Evolutionary conservation across 2,797 vertebrate genomes (phyloP).

Genomic region (Smutsia temminckii): DNA sequence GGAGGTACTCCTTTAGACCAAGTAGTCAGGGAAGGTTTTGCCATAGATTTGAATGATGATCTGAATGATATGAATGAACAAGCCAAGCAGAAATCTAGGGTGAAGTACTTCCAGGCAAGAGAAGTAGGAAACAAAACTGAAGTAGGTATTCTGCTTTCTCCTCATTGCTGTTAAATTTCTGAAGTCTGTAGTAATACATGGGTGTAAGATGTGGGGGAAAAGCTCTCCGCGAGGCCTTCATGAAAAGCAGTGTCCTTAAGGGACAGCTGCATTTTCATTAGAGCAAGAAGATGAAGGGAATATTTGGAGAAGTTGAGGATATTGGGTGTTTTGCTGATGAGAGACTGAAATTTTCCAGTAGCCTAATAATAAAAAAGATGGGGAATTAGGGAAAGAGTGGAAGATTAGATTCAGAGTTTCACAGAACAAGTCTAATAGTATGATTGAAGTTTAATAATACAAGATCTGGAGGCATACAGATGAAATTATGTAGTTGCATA

Average conservation of each 20-base stretch:
- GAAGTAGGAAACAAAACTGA: conserved; percentile 20
- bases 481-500: conserved; percentile 14
- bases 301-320: not conserved
- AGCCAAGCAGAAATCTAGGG: conserved; percentile 17
- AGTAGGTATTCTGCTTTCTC: not conserved
- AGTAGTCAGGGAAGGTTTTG: not conserved
- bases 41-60: conserved; percentile 31
- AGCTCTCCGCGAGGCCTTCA: not conserved
- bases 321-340: conserved; percentile 25
- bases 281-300: not conserved
- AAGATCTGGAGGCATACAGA: not conserved
- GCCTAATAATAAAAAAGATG: conserved; percentile 1
- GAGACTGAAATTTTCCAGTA: not conserved
- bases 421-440: not conserved
- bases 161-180: not conserved
- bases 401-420: not conserved
- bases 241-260: not conserved
- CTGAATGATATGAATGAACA: conserved; percentile 1
- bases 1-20: not conserved
- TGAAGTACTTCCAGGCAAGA: conserved; percentile 9
- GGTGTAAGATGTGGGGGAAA: not conserved
- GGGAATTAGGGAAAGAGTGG: not conserved
- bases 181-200: not conserved
- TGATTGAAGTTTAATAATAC: conserved; percentile 11
- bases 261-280: not conserved